Base-by-base conservation (phyloP, 1,140 invertebrate species). In the Nymphalis io region DNA sequence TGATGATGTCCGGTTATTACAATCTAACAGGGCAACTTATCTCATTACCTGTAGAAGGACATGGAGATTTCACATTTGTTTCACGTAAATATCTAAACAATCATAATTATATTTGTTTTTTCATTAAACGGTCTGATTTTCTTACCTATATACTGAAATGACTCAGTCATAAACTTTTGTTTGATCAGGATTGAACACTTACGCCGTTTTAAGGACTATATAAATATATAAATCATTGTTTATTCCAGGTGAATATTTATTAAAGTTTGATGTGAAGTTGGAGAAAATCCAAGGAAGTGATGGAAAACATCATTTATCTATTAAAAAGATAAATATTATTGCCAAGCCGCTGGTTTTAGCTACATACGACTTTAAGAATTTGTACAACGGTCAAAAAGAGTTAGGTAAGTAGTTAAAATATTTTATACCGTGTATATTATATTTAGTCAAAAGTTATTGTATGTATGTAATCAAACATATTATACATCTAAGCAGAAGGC, bases 311-410 rank as follows among this genome's bases (percentile, higher is more conserved):
- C n/a, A 46, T 46, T n/a, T 46, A 1, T 8, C 2, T 46, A n/a
- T 6, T n/a, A 16, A 46, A n/a, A 46, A 46, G n/a, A 8, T 46
- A 15, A 16, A 46, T 33, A 33, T 33, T 8, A 3, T 33, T 8
- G 27, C 27, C 27, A 33, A 33, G 6, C 27, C 27, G 27, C 10
- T 33, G 4, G 5, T 4, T 33, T 33, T 8, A 0, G 27, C 27
- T 33, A 33, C 27, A 33, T 33, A 33, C 27, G 68, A 87, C 10
- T 84, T 93, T 13, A 87, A 85, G 23, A 93, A 92, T 70, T 73
- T 93, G 2, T 93, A 93, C 75, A 89, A 92, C 74, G 92, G 92
- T 2, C 83, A 92, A 70, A 84, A 88, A 62, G 79, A 84, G 40
- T 75, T 93, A 66, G 83, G 92, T 92, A 83, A 83, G 48, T 33